Conservation (phyloP, 37 sponge, comb jelly and placozoan genomes). For the Mnemiopsis leidyi region DNA sequence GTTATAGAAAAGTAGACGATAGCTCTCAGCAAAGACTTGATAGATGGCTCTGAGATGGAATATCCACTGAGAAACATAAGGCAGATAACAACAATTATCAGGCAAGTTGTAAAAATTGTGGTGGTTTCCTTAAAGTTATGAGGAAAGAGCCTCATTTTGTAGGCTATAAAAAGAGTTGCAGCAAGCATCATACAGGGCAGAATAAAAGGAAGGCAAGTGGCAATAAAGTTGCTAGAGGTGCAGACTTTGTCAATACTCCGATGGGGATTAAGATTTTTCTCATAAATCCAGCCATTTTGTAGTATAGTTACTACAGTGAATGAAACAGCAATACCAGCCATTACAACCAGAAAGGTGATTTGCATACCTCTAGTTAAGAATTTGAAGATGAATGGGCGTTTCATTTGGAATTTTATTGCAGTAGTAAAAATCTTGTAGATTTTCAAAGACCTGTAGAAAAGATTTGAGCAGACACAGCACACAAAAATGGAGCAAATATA, state of each 20-base stretch:
- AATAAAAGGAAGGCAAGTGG: not conserved
- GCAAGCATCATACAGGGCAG: not conserved
- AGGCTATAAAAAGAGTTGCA: not conserved
- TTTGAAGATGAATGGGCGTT: not conserved
- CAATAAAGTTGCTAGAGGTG: not conserved
- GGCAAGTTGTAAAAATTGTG: not conserved
- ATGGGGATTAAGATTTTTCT: not conserved
- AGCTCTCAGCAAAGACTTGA: not conserved
- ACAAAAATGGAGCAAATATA: not conserved
- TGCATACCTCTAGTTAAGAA: not conserved
- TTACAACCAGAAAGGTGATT: not conserved
- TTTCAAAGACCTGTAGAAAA: not conserved
- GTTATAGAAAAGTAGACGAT: not conserved
- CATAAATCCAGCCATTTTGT: not conserved
- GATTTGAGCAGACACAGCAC: not conserved
- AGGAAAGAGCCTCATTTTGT: not conserved
- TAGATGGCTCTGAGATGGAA: not conserved
- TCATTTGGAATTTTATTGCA: not conserved
- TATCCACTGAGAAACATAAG: not conserved
- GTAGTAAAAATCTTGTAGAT: not conserved
- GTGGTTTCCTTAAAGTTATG: not conserved
- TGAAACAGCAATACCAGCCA: not conserved
- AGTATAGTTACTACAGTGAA: not conserved
- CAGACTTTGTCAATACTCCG: not conserved
- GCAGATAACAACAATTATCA: not conserved